These are phyloP conservation scores for Dinothrombium tinctorium DNA, from an alignment of 1,140 invertebrate species.

Conservation along the genomic window DNA sequence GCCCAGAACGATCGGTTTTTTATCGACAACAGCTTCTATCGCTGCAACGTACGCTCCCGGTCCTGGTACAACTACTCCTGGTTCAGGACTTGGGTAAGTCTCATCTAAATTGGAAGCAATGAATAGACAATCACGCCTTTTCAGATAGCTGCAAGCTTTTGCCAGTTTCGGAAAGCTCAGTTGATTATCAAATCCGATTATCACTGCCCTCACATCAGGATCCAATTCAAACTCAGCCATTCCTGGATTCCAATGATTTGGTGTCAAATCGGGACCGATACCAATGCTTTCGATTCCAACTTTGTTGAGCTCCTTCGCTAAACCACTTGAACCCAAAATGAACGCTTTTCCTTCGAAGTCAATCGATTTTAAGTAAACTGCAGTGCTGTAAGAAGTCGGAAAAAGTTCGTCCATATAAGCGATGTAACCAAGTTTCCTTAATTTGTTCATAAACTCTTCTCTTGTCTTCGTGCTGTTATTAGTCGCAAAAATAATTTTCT, in stretches of 20 bases:
- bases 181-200: conserved; percentile 78
- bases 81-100: conserved; percentile 30
- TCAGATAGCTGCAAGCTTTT: conserved; percentile 51
- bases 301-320: conserved; percentile 50
- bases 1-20: conserved; percentile 57
- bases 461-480: conserved; percentile 79
- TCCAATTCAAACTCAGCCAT: conserved; percentile 17
- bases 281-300: conserved; percentile 38
- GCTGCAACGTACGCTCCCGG: conserved; percentile 61
- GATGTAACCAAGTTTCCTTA: conserved; percentile 43
- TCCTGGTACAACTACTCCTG: conserved; percentile 23
- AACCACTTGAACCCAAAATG: conserved; percentile 28
- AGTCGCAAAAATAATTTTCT: conserved; percentile 31
- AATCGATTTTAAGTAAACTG: conserved; percentile 6
- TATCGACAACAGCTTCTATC: conserved; percentile 50
- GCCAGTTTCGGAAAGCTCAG: conserved; percentile 72
- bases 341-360: conserved; percentile 3
- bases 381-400: conserved; percentile 39
- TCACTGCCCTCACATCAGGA: conserved; percentile 57
- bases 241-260: conserved; percentile 15
- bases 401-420: conserved; percentile 24
- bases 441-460: conserved; percentile 49
- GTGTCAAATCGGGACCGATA: conserved; percentile 5
- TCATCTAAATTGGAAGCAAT: conserved; percentile 84
- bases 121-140: conserved; percentile 35